Percentiles rank a stretch among this genome's conserved stretches.
Conservation (phyloP, 2,888 invertebrate species). For the Drosophila longiperda region DNA sequence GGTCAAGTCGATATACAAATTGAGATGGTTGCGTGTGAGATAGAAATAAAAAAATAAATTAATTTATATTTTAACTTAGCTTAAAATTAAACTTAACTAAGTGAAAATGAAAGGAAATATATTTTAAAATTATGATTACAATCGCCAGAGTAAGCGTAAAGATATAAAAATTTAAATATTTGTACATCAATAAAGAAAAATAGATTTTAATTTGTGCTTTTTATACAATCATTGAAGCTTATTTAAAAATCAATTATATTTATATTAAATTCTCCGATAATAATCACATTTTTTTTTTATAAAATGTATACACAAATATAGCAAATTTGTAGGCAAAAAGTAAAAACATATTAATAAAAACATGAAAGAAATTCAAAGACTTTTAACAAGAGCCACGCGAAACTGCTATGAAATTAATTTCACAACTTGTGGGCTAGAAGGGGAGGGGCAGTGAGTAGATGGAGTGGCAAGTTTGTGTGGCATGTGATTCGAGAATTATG, state of each 20-base stretch:
- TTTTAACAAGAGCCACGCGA: conserved; percentile 46
- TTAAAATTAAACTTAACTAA: not conserved
- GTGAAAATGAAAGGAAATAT: not conserved
- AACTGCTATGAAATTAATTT: conserved; percentile 55
- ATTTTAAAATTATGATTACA: not conserved
- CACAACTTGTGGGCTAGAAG: conserved; percentile 10
- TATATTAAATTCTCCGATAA: not conserved
- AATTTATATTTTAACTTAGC: not conserved
- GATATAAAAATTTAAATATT: too few relatives aligned
- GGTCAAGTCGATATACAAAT: conserved; percentile 3
- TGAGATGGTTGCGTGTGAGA: conserved; percentile 15
- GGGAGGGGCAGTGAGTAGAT: not conserved
- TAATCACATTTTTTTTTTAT: too few relatives aligned
- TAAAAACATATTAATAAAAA: conserved; percentile 28
- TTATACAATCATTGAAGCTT: not conserved
- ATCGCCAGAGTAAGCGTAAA: not conserved
- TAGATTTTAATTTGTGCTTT: not conserved
- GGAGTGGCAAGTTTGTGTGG: conserved; percentile 3
- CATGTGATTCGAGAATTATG: conserved; percentile 59
- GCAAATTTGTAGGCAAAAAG: not conserved
- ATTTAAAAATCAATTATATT: not conserved
- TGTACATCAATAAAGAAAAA: too few relatives aligned
- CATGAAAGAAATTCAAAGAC: conserved; percentile 11
- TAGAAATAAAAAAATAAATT: not conserved
- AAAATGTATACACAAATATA: conserved; percentile 19